Evolutionary conservation across 2,888 invertebrate species (phyloP).

Genomic region (Euzophera pinguis): DNA sequence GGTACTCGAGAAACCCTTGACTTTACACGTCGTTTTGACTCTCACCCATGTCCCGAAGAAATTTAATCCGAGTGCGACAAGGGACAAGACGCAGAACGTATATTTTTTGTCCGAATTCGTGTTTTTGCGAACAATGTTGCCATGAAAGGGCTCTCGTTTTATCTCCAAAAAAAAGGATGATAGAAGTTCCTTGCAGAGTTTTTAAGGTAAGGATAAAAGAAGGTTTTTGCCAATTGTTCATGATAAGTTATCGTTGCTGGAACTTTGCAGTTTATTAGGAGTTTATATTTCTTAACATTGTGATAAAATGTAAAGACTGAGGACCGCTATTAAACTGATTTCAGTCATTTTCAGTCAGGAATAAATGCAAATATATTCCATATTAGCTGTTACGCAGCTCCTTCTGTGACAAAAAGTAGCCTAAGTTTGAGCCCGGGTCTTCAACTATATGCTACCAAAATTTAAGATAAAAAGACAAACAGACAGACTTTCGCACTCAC

Average conservation of each 20-base stretch:
- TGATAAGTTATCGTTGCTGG: neutral
- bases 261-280: neutral
- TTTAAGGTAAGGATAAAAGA: slow-evolving; percentile 4
- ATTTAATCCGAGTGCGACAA: slow-evolving; percentile 44
- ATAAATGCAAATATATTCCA: no score
- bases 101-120: slow-evolving; percentile 19
- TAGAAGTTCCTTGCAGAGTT: slow-evolving; percentile 2
- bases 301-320: neutral
- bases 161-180: slow-evolving; percentile 14
- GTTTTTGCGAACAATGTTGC: slow-evolving; percentile 8
- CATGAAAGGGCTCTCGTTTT: slow-evolving; percentile 15
- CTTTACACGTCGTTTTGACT: slow-evolving; percentile 51
- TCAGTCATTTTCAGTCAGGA: no score
- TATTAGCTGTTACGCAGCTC: no score
- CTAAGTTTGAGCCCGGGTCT: no score
- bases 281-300: neutral
- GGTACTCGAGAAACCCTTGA: slow-evolving; percentile 40
- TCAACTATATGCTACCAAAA: no score
- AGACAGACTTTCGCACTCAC: no score
- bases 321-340: no score
- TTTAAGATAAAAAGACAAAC: no score
- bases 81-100: slow-evolving; percentile 27
- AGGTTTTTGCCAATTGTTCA: slow-evolving; percentile 3
- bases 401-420: no score
- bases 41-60: slow-evolving; percentile 30